Evolutionary conservation across 2,888 invertebrate genomes (phyloP).

Genomic region (Eledona agricola): DNA sequence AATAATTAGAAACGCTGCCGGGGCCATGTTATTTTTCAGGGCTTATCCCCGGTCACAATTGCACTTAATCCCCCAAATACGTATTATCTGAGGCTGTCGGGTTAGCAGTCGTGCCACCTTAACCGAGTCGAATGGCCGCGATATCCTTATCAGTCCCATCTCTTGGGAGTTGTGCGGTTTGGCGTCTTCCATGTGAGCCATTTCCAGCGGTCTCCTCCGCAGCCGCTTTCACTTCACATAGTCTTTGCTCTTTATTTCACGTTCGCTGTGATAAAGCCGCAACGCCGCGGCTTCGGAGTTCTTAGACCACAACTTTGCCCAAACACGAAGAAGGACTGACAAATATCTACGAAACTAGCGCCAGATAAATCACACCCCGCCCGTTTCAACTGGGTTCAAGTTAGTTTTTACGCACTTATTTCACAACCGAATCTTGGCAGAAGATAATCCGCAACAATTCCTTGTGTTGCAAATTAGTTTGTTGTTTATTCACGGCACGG

Average conservation of each 20-base stretch:
- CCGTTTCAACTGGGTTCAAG: too few relatives aligned
- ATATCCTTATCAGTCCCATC: conserved; percentile 45
- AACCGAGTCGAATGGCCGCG: conserved; percentile 36
- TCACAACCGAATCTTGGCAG: too few relatives aligned
- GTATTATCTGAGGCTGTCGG: conserved; percentile 44
- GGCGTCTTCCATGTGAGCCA: conserved; percentile 42
- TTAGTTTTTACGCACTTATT: too few relatives aligned
- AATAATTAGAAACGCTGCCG: conserved; percentile 19
- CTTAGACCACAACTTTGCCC: conserved; percentile 13
- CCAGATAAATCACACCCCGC: too few relatives aligned
- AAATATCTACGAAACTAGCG: too few relatives aligned
- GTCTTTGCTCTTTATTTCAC: conserved; percentile 28
- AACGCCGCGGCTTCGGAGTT: conserved; percentile 10
- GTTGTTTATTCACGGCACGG: too few relatives aligned
- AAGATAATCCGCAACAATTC: too few relatives aligned
- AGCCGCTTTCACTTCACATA: conserved; percentile 29
- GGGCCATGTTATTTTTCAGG: conserved; percentile 6
- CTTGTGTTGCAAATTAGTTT: too few relatives aligned
- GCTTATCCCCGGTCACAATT: conserved; percentile 43
- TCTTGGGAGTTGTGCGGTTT: conserved; percentile 43
- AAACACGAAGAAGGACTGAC: conserved; percentile 3
- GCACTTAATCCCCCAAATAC: conserved; percentile 47
- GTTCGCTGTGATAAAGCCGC: conserved; percentile 25
- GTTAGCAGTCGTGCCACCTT: conserved; percentile 40
- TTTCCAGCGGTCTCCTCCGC: conserved; percentile 38